Percentiles rank a stretch among this genome's conserved stretches.
These are phyloP conservation scores for Venusia cambrica DNA, from an alignment of 2,888 invertebrate genomes.

Conservation along the genomic window DNA sequence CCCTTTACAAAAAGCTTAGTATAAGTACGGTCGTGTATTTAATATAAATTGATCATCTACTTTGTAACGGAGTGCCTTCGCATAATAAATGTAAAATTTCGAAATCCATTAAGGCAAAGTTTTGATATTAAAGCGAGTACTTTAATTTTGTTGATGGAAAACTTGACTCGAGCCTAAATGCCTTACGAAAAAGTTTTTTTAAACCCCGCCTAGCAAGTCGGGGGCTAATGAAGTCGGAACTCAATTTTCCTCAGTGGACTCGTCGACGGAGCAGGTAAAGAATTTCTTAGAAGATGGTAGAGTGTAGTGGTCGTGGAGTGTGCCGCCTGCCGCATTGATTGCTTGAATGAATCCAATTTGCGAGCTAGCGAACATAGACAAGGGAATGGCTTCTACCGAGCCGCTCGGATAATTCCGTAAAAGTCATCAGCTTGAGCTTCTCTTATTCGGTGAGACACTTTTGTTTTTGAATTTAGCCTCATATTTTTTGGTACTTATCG, in stretches of 20 bases:
- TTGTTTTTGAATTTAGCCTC: conserved; percentile 2
- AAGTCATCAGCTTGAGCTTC: conserved; percentile 17
- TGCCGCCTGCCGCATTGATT: conserved; percentile 46
- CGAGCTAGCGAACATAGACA: conserved; percentile 36
- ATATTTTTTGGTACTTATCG: too few relatives aligned
- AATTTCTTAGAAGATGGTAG: conserved; percentile 35
- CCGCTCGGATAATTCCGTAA: conserved; percentile 21
- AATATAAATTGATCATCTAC: conserved; percentile 34
- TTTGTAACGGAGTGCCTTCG: conserved; percentile 30
- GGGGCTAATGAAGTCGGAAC: conserved; percentile 70
- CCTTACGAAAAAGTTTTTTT: conserved; percentile 61
- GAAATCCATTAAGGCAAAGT: conserved; percentile 73
- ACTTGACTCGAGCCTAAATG: conserved; percentile 66
- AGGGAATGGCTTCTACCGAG: conserved; percentile 35
- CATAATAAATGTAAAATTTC: conserved; percentile 69
- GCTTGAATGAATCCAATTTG: conserved; percentile 56
- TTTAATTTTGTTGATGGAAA: conserved; percentile 77
- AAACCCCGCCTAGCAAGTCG: conserved; percentile 50
- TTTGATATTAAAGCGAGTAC: conserved; percentile 70
- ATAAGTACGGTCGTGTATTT: conserved; percentile 26
- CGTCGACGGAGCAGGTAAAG: conserved; percentile 31
- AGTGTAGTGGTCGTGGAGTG: conserved; percentile 31
- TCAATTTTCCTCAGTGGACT: conserved; percentile 54
- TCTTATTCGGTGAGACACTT: conserved; percentile 1
- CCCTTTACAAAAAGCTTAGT: conserved; percentile 20